Evolutionary conservation across 2,113 vertebrate species (phyloP).

Genomic region (Amblyopsis rosae): DNA sequence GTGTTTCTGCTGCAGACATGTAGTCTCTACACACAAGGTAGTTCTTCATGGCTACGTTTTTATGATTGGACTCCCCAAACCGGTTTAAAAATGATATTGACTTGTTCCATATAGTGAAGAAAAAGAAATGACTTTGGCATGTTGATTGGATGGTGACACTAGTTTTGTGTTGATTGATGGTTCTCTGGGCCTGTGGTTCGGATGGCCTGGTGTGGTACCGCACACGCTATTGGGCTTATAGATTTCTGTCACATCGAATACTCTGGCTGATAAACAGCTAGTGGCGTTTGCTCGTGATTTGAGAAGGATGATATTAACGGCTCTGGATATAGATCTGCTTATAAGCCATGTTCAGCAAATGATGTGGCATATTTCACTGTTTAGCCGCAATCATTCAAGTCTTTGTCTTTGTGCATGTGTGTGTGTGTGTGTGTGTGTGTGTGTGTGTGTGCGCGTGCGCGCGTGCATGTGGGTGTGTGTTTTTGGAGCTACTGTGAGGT

Average conservation of each 20-base stretch:
- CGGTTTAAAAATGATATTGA: too few relatives aligned
- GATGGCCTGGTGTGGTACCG: slow-evolving; percentile 1
- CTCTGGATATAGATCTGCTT: not conserved
- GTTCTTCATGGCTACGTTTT: too few relatives aligned
- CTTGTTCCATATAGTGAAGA: not conserved
- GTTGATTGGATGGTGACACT: slow-evolving; percentile 34
- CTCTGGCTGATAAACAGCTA: slow-evolving; percentile 17
- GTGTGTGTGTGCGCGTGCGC: not conserved
- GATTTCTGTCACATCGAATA: slow-evolving; percentile 21
- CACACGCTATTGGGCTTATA: slow-evolving; percentile 8
- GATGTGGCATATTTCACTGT: not conserved
- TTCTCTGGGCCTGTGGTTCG: slow-evolving; percentile 13
- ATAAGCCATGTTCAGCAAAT: not conserved
- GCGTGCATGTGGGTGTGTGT: not conserved
- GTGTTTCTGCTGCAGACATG: too few relatives aligned
- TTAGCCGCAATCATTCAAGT: not conserved
- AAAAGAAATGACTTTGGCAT: not conserved
- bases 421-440: slow-evolving; percentile 5
- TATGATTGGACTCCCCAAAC: too few relatives aligned
- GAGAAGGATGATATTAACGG: not conserved
- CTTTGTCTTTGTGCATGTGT: slow-evolving; percentile 2
- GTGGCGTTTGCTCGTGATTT: not conserved
- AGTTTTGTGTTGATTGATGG: slow-evolving; percentile 42
- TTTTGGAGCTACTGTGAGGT: not conserved
- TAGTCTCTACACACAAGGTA: too few relatives aligned